Base-by-base conservation (phyloP, 2,797 vertebrate genomes). In the Pogonophryne albipinna region DNA sequence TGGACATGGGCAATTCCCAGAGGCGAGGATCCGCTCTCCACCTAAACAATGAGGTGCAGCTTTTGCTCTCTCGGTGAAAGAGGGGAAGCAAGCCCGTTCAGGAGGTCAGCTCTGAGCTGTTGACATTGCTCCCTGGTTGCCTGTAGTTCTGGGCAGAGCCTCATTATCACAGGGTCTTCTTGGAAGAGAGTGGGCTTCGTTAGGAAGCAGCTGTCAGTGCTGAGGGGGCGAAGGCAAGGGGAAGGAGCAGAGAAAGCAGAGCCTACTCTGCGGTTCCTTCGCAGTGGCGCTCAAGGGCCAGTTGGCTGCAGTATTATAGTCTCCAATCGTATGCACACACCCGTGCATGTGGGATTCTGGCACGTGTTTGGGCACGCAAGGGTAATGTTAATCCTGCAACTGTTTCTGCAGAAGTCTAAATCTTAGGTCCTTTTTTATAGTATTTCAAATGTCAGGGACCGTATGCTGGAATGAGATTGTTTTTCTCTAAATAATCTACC, bases 151-250 rank as follows among this genome's bases (percentile, higher is more conserved):
- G 91, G 89, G 90, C 89, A 92, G 92, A 89, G 83, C 91, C 93
- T 95, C 93, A 94, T 95, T 94, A 94, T 93, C 91, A 93, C 92
- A 85, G 87, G 90, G 91, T 91, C 93, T 90, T 89, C 91, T 91
- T 92, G 91, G 90, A 89, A 89, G 85, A 90, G 89, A 93, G 91
- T 86, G 88, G 92, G 93, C 89, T 93, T 94, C 91, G 91, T 95
- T 95, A 93, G 92, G 90, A 91, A 94, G 91, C 93, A 94, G 93
- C 92, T 94, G 93, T 93, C 93, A 93, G 88, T 89, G 92, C 86
- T 89, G 85, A 92, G 90, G 90, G 90, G 92, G 89, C 75, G 74
- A 90, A 90, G 80, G 88, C 83, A 85, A 83, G 87, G 76, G 89
- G 74, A 85, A 87, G 84, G 80, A 80, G 87, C 80, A 89, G 89